Evolutionary conservation across 2,797 vertebrate genomes (phyloP).

Genomic region (Anabas testudineus): DNA sequence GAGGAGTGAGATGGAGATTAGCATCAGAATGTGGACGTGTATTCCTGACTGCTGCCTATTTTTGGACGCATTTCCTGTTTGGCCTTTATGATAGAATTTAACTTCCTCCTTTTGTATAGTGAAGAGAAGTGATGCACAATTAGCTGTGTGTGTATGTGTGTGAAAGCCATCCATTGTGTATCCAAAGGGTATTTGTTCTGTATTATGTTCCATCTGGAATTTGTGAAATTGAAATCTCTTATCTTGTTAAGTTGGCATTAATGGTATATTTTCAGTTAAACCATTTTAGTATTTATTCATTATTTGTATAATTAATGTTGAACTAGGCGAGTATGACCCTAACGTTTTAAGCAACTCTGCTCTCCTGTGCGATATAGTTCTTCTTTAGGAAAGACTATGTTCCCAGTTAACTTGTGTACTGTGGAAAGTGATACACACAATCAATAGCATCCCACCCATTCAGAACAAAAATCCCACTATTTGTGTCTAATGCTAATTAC

Average conservation of each 20-base stretch:
- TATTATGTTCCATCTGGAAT: constrained; percentile 2
- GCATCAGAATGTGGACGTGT: constrained; percentile 26
- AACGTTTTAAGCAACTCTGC: neutral
- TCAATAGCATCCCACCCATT: constrained; percentile 15
- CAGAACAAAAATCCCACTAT: neutral
- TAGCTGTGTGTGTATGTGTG: neutral
- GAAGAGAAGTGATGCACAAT: neutral
- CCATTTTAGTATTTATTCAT: neutral
- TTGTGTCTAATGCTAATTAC: too few species aligned
- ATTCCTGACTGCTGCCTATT: constrained; percentile 49
- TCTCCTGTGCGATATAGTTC: neutral
- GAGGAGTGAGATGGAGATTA: constrained; percentile 18
- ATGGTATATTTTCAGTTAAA: neutral
- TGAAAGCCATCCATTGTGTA: constrained; percentile 13
- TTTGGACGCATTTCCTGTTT: constrained; percentile 65
- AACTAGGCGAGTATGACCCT: neutral
- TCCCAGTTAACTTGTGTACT: constrained; percentile 1
- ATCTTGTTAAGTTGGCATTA: neutral
- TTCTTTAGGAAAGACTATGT: neutral
- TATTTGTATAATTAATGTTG: neutral
- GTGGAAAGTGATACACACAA: neutral
- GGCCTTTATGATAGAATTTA: constrained; percentile 1
- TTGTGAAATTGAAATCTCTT: constrained; percentile 11
- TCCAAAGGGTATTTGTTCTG: too few species aligned
- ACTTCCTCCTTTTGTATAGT: constrained; percentile 63